phyloP scores from a whole-genome alignment of 2,113 vertebrate genomes.

The Hipposideros armiger region DNA sequence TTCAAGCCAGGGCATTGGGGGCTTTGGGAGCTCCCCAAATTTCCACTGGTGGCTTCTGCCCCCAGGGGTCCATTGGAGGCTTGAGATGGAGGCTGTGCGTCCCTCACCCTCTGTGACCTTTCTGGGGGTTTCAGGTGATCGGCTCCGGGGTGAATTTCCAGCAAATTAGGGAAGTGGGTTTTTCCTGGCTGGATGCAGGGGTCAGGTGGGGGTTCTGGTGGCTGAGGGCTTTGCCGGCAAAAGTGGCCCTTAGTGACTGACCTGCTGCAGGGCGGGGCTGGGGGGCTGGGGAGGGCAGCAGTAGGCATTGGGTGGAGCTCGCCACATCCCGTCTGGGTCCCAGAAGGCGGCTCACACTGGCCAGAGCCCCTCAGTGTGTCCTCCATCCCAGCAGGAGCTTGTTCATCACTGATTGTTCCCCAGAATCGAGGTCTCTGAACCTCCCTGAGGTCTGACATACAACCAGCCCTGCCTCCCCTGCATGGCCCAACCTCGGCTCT shows the following conservation, averaged over 20 bases:
- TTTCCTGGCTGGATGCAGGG: constrained; percentile 66
- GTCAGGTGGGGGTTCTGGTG: not conserved
- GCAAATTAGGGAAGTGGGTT: constrained; percentile 1
- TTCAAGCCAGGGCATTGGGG: not conserved
- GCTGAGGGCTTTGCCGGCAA: too few species aligned
- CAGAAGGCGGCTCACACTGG: not conserved
- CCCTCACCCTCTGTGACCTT: constrained; percentile 2
- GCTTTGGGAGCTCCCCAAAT: not conserved
- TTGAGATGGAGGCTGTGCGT: fast-evolving
- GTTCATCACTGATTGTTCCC: not conserved
- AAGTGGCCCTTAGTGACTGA: not conserved
- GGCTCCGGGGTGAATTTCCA: constrained; percentile 66
- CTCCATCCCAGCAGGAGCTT: not conserved
- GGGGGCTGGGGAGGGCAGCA: not conserved
- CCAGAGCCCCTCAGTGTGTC: not conserved
- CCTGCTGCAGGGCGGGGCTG: not conserved
- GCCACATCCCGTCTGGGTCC: not conserved
- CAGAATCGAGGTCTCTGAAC: not conserved
- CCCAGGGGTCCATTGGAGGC: not conserved
- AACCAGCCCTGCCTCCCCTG: too few species aligned
- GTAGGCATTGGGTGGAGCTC: not conserved
- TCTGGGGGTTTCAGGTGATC: constrained; percentile 57
- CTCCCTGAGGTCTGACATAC: not conserved
- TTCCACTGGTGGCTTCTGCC: not conserved
- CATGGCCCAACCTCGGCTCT: not conserved